Base-by-base conservation (phyloP, 2,888 invertebrate species). In the Drosophila quasianomalipes region DNA sequence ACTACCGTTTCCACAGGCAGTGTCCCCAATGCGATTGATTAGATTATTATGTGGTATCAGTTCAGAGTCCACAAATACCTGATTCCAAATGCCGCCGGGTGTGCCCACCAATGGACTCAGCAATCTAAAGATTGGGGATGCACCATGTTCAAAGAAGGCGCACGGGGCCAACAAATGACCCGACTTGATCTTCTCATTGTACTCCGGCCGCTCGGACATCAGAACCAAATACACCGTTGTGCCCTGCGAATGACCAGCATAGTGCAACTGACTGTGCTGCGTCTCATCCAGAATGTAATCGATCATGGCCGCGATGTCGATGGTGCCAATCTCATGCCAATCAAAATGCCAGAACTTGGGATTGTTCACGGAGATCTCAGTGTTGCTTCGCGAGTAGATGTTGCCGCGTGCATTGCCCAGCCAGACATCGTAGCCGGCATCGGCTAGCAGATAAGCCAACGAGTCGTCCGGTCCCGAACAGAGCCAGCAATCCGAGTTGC, bases 281-380 rank as follows among this genome's bases (percentile, higher is more conserved):
- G 91, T 93, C 4, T 54, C 5, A 0, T 65, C 62, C 19, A 89
- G 57, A 5, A 93, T 90, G 35, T 83, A 92, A 67, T 93, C 92
- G 33, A 93, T 88, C 88, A 92, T 91, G 14, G 91, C 78, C 0
- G 93, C 81, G 10, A 93, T 63, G 70, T 93, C 93, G 91, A 96
- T 95, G 52, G 95, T 93, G 2, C 96, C 98, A 94, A 98, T 97
- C 93, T 99, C 98, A 90, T 99, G 97, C 95, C 97, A 99, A 83
- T 97, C 97, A 61, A 93, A 93, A 41, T 89, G 84, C 93, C 93
- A 93, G 73, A 92, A 93, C 37, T 75, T 79, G 26, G 82, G 80
- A 58, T 61, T 82, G 4, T 90, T 82, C 1, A 93, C 77, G 5
- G 92, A 91, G 14, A 94, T 89, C 7, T 79, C 88, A 1, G 89